phyloP scores from a whole-genome alignment of 2,888 invertebrate species.

The Chesias legatella region DNA sequence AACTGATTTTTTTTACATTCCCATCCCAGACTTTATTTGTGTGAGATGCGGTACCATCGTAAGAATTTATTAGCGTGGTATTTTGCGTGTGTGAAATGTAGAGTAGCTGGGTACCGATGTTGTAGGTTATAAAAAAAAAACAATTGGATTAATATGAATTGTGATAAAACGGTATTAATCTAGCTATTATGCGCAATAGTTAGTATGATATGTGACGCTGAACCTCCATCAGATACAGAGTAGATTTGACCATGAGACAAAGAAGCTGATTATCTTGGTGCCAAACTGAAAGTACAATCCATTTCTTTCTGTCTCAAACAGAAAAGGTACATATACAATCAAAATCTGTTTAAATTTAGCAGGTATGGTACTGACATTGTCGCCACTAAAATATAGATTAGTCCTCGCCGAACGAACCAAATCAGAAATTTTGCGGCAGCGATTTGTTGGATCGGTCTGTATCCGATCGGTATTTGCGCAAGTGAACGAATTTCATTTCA shows the following conservation, averaged over 20 bases:
- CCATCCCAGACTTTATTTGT: conserved; percentile 39
- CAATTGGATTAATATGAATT: conserved; percentile 15
- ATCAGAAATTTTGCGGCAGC: too few relatives aligned
- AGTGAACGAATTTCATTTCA: too few relatives aligned
- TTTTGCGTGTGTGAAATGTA: conserved; percentile 1
- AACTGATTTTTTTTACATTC: conserved; percentile 54
- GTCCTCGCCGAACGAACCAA: too few relatives aligned
- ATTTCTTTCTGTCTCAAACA: too few relatives aligned
- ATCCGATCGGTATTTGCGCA: too few relatives aligned
- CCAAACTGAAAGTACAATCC: not conserved
- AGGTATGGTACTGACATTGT: too few relatives aligned
- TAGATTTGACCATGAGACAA: too few relatives aligned
- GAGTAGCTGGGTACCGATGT: conserved; percentile 2
- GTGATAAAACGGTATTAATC: conserved; percentile 23
- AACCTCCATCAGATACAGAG: not conserved
- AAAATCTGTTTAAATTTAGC: too few relatives aligned
- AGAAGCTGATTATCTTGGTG: not conserved
- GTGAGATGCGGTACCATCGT: conserved; percentile 9
- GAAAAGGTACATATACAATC: too few relatives aligned
- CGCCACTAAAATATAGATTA: too few relatives aligned
- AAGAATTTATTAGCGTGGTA: not conserved
- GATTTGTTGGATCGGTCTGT: too few relatives aligned
- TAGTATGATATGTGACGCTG: conserved; percentile 1
- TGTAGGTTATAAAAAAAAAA: conserved; percentile 10
- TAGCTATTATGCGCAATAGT: conserved; percentile 10